These are phyloP conservation scores for Panopea generosa DNA, from an alignment of 2,888 invertebrate species.

Conservation along the genomic window DNA sequence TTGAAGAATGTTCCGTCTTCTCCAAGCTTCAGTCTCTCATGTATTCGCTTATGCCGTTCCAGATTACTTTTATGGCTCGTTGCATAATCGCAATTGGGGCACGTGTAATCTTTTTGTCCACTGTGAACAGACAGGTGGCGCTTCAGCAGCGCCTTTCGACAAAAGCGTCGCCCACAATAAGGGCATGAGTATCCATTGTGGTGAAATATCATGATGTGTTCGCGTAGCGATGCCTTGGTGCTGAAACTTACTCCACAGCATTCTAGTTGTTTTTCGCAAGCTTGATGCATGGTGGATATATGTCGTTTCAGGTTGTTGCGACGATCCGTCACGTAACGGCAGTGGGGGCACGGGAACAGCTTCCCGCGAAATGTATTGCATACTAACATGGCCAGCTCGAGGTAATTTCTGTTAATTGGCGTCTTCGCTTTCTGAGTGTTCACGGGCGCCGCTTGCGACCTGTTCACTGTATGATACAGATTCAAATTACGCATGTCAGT, in stretches of 20 bases:
- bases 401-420: constrained; percentile 79
- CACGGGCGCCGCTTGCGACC: constrained; percentile 58
- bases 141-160: constrained; percentile 85
- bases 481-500: constrained; percentile 64
- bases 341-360: constrained; percentile 82
- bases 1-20: constrained; percentile 57
- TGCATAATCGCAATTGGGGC: constrained; percentile 85
- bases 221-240: constrained; percentile 85
- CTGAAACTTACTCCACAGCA: constrained; percentile 85
- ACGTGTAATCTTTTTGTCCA: constrained; percentile 85
- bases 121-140: constrained; percentile 86
- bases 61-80: constrained; percentile 86
- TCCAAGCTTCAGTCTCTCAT: constrained; percentile 61
- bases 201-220: constrained; percentile 85
- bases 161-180: constrained; percentile 85
- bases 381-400: constrained; percentile 82
- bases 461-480: constrained; percentile 67
- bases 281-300: constrained; percentile 85
- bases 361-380: constrained; percentile 82
- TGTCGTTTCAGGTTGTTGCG: constrained; percentile 85
- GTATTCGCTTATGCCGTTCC: constrained; percentile 84
- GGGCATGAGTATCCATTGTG: constrained; percentile 85
- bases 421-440: constrained; percentile 76
- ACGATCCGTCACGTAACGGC: constrained; percentile 84
- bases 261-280: constrained; percentile 82